phyloP scores from a whole-genome alignment of 2,888 invertebrate genomes.

The Hesperia comma region DNA sequence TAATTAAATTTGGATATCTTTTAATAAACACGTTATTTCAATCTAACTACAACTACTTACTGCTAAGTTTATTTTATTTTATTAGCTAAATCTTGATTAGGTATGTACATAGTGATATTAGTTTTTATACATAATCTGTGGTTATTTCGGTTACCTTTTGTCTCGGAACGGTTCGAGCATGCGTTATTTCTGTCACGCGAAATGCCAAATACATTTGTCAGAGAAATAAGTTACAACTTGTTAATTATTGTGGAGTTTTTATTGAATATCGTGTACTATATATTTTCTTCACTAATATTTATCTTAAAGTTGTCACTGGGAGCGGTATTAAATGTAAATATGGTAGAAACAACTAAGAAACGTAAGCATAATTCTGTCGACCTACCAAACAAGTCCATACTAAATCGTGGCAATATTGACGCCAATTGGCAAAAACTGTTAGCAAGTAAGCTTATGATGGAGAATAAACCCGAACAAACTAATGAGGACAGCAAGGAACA shows the following conservation, averaged over 20 bases:
- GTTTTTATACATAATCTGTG: not conserved
- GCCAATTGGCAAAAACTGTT: slow-evolving; percentile 77
- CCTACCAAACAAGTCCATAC: slow-evolving; percentile 60
- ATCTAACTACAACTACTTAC: too few species aligned
- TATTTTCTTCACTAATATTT: slow-evolving; percentile 47
- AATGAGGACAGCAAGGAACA: slow-evolving; percentile 53
- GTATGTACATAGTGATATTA: too few species aligned
- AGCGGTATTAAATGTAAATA: slow-evolving; percentile 59
- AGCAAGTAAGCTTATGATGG: slow-evolving; percentile 62
- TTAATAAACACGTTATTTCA: too few species aligned
- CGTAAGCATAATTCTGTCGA: slow-evolving; percentile 57
- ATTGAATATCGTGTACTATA: slow-evolving; percentile 54
- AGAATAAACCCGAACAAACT: slow-evolving; percentile 62
- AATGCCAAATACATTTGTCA: slow-evolving; percentile 27
- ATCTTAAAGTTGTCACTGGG: slow-evolving; percentile 51
- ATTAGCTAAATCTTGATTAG: too few species aligned
- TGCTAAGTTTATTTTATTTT: too few species aligned
- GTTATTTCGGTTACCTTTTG: not conserved
- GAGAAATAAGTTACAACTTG: slow-evolving; percentile 27
- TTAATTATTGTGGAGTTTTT: slow-evolving; percentile 60
- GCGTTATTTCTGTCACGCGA: slow-evolving; percentile 24
- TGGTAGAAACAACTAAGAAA: slow-evolving; percentile 70
- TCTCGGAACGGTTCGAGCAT: not conserved
- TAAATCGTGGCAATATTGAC: slow-evolving; percentile 63
- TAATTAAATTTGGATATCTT: too few species aligned